Conservation (phyloP, 2,888 invertebrate genomes). For the Drosophila anomelani region DNA sequence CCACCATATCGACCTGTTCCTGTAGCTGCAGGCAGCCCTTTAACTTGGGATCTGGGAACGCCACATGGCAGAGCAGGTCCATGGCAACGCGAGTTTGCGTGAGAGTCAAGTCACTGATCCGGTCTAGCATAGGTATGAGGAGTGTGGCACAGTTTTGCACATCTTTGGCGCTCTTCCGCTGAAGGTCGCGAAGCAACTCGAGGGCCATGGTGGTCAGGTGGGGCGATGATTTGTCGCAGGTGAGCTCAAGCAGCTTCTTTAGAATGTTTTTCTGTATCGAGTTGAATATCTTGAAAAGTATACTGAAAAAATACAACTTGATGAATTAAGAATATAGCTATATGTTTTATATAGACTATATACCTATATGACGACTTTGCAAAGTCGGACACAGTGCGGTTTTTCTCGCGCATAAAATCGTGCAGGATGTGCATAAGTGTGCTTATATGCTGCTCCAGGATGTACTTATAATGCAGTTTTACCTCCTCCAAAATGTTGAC, state of each 20-base stretch:
- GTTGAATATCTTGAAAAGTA: conserved; percentile 81
- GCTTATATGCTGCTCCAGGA: conserved; percentile 86
- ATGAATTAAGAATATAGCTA: not conserved
- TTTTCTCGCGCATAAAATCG: conserved; percentile 86
- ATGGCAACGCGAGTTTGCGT: conserved; percentile 91
- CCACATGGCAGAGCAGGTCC: conserved; percentile 91
- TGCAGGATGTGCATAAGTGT: conserved; percentile 87
- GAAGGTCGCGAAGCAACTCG: conserved; percentile 79
- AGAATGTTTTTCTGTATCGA: conserved; percentile 82
- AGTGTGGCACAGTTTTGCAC: conserved; percentile 83
- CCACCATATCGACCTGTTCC: conserved; percentile 93
- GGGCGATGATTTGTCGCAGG: conserved; percentile 78
- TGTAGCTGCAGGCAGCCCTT: conserved; percentile 89
- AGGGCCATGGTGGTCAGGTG: conserved; percentile 81
- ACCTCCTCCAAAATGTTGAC: conserved; percentile 86
- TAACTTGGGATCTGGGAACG: conserved; percentile 86
- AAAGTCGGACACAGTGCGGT: conserved; percentile 86
- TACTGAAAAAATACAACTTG: conserved; percentile 53
- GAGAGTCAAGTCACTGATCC: conserved; percentile 90
- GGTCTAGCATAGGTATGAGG: conserved; percentile 88
- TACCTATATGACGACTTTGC: conserved; percentile 87
- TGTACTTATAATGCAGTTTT: conserved; percentile 86
- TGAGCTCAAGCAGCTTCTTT: conserved; percentile 80
- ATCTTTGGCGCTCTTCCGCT: conserved; percentile 77
- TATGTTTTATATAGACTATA: conserved; percentile 21